Evolutionary conservation across 2,113 vertebrate species (phyloP), one percentile per base, ranked within the genome.

Genomic region (Cyanoderma ruficeps): DNA sequence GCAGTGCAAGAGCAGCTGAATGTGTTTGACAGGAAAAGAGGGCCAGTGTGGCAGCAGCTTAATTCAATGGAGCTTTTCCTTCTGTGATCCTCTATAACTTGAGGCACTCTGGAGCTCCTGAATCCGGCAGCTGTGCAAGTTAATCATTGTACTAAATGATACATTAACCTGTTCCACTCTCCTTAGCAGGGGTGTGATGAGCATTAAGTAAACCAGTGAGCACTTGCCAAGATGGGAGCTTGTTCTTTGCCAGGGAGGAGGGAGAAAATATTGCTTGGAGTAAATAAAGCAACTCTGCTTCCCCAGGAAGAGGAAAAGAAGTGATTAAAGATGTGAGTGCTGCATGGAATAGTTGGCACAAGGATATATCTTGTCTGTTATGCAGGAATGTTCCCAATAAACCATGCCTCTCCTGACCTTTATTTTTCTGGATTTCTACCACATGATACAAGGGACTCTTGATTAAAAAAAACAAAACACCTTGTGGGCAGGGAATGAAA

Each of bases 121-220:
- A 86, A 61, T 79, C 39, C 1, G 0, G 52, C 2, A 15, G 31
- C 39, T 59, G 77, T 35, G 68, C 64, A 67, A 93, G 91, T 83
- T 69, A 92, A 95, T 94, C 18, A 69, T 37, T 52, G 68, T 41
- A 88, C 72, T 72, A 72, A 95, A 75, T 41, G 53, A 67, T 59
- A 79, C 87, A 87, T 79, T 64, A 89, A 76, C 61, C 28, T 55
- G 33, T 21, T 59, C 41, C 49, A 33, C 44, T 33, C 37, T 52
- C 39, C 41, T 52, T 37, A 57, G 80, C 68, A 59, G 0, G 49
- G 74, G 10, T 37, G 65, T 42, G 68, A 84, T 39, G 84, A 74
- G 75, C 11, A 19, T 60, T 64, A 35, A 31, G 42, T 37, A 49
- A 75, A 72, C 14, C 31, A 10, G 53, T 56, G 53, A 91, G n/a